These are phyloP conservation scores for Rhysida immarginata DNA, from an alignment of 1,140 invertebrate species.

Conservation along the genomic window DNA sequence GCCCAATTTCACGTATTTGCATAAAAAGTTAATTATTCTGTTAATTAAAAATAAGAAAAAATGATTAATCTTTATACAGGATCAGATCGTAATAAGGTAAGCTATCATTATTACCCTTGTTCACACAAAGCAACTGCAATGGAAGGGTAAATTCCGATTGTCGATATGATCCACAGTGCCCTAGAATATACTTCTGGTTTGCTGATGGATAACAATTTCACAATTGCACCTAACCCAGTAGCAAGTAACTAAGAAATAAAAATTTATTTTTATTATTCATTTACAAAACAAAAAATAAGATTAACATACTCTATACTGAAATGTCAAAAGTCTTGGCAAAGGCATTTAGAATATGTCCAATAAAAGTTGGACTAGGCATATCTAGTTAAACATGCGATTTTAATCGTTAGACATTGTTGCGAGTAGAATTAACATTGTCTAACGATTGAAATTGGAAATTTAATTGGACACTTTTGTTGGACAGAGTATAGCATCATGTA, in stretches of 20 bases:
- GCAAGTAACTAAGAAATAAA: neutral
- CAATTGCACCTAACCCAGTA: neutral
- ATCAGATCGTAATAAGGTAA: neutral
- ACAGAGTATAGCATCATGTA: too few relatives aligned
- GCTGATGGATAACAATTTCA: neutral
- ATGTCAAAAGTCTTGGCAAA: too few relatives aligned
- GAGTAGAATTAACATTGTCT: too few relatives aligned
- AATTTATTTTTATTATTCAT: neutral
- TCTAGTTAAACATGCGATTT: too few relatives aligned
- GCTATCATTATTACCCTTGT: neutral
- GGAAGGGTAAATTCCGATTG: neutral
- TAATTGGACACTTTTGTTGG: too few relatives aligned
- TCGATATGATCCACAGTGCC: constrained; percentile 4
- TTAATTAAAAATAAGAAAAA: neutral
- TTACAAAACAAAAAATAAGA: too few relatives aligned
- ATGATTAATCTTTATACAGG: neutral
- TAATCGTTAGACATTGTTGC: too few relatives aligned
- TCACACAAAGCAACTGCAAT: constrained; percentile 2
- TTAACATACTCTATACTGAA: too few relatives aligned
- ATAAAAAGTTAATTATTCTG: constrained; percentile 4
- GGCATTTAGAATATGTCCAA: too few relatives aligned
- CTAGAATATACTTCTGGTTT: constrained; percentile 1
- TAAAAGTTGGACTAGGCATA: too few relatives aligned
- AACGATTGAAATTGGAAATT: too few relatives aligned
- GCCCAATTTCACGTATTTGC: neutral